A percentile compares a stretch with the other conserved stretches of the same genome.
phyloP scores from a whole-genome alignment of 2,113 vertebrate species.

The Pelvicachromis taeniatus region DNA sequence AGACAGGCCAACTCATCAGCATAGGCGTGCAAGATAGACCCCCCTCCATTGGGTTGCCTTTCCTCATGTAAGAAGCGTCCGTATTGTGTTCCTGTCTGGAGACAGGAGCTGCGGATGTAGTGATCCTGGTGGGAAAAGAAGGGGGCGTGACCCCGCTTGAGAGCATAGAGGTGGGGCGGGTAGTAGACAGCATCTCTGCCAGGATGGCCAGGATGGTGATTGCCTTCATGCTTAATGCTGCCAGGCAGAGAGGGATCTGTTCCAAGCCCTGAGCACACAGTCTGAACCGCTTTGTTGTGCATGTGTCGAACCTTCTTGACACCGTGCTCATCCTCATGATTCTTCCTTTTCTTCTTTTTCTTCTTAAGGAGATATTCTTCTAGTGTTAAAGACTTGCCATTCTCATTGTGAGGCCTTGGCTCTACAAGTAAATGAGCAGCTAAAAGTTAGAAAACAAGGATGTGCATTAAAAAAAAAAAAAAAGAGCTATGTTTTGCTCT shows the following conservation, averaged over 20 bases:
- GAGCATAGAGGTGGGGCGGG: constrained; percentile 76
- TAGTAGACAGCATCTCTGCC: constrained; percentile 29
- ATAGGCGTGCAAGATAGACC: constrained; percentile 90
- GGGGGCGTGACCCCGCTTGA: constrained; percentile 79
- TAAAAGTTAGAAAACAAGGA: neutral
- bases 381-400: constrained; percentile 81
- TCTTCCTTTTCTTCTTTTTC: constrained; percentile 96
- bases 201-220: constrained; percentile 67
- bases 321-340: constrained; percentile 82
- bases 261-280: constrained; percentile 79
- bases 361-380: constrained; percentile 90
- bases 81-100: constrained; percentile 85
- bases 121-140: constrained; percentile 94
- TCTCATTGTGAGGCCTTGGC: constrained; percentile 82
- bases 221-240: constrained; percentile 79
- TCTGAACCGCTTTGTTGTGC: constrained; percentile 93
- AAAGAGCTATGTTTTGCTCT: neutral
- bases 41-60: constrained; percentile 92
- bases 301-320: constrained; percentile 78
- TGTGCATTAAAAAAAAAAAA: neutral
- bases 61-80: constrained; percentile 93
- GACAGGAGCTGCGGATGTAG: constrained; percentile 87
- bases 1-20: constrained; percentile 94
- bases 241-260: constrained; percentile 62
- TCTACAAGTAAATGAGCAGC: constrained; percentile 66